Evolutionary conservation across 1,140 invertebrate genomes (phyloP).

Genomic region (Drosophila novamexicana): DNA sequence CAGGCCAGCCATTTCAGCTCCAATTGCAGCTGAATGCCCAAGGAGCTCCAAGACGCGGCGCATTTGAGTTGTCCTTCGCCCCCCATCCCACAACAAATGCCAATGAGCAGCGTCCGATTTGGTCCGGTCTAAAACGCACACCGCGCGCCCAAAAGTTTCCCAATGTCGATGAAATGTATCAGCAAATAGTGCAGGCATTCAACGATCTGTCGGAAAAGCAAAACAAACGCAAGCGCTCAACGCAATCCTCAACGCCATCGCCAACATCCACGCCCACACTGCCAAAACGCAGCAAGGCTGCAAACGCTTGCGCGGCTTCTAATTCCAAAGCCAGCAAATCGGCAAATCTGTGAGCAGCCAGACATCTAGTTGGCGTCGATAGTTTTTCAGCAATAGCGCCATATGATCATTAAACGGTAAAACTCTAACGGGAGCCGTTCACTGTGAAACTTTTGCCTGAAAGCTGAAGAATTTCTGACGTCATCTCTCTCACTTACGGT

Average conservation of each 20-base stretch:
- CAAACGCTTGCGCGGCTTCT: background rate
- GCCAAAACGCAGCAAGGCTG: constrained; percentile 6
- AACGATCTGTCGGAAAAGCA: background rate
- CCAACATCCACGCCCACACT: background rate
- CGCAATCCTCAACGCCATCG: background rate
- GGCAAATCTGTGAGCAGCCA: background rate
- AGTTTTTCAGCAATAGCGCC: constrained; percentile 21
- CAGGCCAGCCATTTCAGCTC: constrained; percentile 40
- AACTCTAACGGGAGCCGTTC: constrained; percentile 29
- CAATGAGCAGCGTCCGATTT: constrained; percentile 46
- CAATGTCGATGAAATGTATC: constrained; percentile 34
- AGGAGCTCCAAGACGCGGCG: constrained; percentile 64
- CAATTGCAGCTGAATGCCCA: constrained; percentile 65
- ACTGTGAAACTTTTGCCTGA: constrained; percentile 31
- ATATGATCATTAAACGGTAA: constrained; percentile 46
- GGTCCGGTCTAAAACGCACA: constrained; percentile 74
- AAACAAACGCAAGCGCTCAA: constrained; percentile 11
- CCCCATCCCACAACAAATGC: constrained; percentile 21
- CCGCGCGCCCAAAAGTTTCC: constrained; percentile 78
- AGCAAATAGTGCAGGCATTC: constrained; percentile 29
- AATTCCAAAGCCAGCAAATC: background rate
- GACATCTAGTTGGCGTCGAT: background rate
- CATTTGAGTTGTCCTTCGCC: constrained; percentile 66
- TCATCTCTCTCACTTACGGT: background rate
- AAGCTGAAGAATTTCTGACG: background rate